A percentile compares a stretch with the other conserved stretches of the same genome.
phyloP scores from a whole-genome alignment of 1,140 invertebrate genomes.

The Drosophila setifemur region DNA sequence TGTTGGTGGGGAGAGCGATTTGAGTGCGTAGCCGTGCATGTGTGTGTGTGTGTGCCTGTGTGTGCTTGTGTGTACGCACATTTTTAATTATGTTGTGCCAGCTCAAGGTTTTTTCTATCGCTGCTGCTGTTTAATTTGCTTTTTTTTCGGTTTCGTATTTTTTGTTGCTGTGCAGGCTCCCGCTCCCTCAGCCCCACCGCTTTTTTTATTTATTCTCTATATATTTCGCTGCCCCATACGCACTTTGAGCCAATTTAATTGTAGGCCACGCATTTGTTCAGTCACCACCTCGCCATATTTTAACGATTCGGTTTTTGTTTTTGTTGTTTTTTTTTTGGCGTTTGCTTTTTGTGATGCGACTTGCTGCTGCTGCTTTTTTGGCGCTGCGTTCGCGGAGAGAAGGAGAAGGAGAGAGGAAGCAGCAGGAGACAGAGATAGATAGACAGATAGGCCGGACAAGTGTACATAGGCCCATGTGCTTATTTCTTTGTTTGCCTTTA shows the following conservation, averaged over 20 bases:
- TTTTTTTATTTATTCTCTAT: neutral
- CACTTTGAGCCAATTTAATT: constrained; percentile 77
- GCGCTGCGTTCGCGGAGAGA: constrained; percentile 17
- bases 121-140: constrained; percentile 34
- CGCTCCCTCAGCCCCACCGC: neutral
- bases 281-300: neutral
- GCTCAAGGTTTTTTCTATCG: constrained; percentile 77
- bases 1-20: neutral
- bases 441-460: constrained; percentile 27
- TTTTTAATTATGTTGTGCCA: constrained; percentile 80
- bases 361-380: constrained; percentile 47
- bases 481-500: constrained; percentile 8
- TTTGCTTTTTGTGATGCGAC: constrained; percentile 50
- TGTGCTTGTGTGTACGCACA: constrained; percentile 66
- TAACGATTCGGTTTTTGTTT: neutral
- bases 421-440: neutral
- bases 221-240: constrained; percentile 19
- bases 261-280: constrained; percentile 56
- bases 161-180: constrained; percentile 74
- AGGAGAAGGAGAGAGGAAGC: neutral
- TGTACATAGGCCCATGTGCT: constrained; percentile 38
- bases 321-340: constrained; percentile 10
- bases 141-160: constrained; percentile 33
- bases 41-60: constrained; percentile 2
- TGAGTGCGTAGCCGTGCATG: neutral